Evolutionary conservation across 2,888 invertebrate genomes (phyloP).

Genomic region (Tetanocera ferruginea): DNA sequence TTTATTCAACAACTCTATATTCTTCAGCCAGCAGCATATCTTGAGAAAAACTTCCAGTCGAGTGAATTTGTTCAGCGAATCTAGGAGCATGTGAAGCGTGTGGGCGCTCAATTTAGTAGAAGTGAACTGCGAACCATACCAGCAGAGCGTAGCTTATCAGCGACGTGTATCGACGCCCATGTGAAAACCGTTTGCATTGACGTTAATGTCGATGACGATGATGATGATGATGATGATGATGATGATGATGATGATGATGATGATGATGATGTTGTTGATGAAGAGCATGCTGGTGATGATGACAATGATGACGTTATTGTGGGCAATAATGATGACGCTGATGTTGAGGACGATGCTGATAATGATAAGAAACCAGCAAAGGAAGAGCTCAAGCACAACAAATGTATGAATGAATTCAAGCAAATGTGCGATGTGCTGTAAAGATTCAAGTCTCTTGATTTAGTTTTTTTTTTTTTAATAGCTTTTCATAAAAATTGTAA

Average conservation of each 20-base stretch:
- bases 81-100: conserved; percentile 19
- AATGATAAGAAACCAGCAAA: too few relatives aligned
- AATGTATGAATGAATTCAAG: background rate
- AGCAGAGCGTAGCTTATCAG: conserved; percentile 11
- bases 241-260: conserved; percentile 11
- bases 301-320: too few relatives aligned
- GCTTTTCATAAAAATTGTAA: background rate
- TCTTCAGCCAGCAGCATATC: too few relatives aligned
- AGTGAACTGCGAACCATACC: conserved; percentile 14
- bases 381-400: too few relatives aligned
- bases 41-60: conserved; percentile 10
- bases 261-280: too few relatives aligned
- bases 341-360: too few relatives aligned
- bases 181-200: conserved; percentile 15
- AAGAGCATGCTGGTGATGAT: background rate
- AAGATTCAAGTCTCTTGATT: background rate
- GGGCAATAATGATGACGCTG: too few relatives aligned
- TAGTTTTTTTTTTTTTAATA: background rate
- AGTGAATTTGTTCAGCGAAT: background rate
- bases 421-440: background rate
- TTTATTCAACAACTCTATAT: too few relatives aligned
- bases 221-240: conserved; percentile 28
- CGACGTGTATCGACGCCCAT: conserved; percentile 4
- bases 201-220: background rate
- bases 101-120: conserved; percentile 29